phyloP scores from a whole-genome alignment of 2,113 vertebrate genomes.

The Leptocoma aspasia region DNA sequence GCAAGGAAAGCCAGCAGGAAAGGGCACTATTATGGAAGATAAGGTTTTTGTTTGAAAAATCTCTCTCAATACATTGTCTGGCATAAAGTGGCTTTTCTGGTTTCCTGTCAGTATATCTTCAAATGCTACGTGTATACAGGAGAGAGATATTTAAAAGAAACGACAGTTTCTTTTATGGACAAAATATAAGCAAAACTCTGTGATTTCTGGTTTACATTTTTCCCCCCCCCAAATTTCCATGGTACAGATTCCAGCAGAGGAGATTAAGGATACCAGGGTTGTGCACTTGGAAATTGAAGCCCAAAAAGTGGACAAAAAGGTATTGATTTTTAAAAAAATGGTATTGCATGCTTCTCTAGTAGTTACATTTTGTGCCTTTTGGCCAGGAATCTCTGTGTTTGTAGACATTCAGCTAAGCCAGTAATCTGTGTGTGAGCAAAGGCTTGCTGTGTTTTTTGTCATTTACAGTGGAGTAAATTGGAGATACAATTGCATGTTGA shows the following conservation, averaged over 20 bases:
- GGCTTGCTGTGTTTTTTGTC: neutral
- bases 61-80: neutral
- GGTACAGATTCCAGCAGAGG: conserved; percentile 84
- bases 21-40: conserved; percentile 81
- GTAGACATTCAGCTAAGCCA: neutral
- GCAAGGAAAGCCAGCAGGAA: conserved; percentile 88
- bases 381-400: neutral
- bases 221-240: neutral
- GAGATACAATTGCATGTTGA: neutral
- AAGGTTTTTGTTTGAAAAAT: neutral
- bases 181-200: neutral
- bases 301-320: conserved; percentile 90
- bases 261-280: conserved; percentile 85
- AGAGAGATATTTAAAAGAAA: neutral
- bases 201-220: neutral
- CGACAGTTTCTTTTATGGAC: neutral
- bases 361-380: neutral
- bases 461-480: neutral
- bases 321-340: neutral
- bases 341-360: neutral
- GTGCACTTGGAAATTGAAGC: conserved; percentile 85
- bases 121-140: neutral
- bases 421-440: neutral
- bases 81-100: neutral
- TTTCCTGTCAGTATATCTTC: neutral